Conservation (phyloP, 2,797 vertebrate genomes). For the Urophycis tenuis region DNA sequence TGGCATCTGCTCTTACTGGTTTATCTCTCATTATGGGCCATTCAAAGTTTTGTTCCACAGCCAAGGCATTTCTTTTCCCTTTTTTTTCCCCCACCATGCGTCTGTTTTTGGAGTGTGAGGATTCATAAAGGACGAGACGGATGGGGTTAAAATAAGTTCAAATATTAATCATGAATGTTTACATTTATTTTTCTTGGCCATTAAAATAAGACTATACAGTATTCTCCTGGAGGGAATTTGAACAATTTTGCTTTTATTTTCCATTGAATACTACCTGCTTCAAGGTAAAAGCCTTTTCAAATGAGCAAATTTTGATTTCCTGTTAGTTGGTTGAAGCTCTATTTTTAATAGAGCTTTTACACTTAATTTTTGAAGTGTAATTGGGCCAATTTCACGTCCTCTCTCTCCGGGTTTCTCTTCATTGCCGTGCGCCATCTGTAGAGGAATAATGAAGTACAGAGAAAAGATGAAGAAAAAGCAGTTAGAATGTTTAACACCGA, state of each 20-base stretch:
- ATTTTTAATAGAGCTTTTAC: not conserved
- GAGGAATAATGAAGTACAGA: not conserved
- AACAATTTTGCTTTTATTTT: not conserved
- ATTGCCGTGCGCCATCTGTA: not conserved
- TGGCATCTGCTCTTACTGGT: not conserved
- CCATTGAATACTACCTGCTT: not conserved
- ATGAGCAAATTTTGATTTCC: not conserved
- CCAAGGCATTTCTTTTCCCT: not conserved
- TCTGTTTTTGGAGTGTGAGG: not conserved
- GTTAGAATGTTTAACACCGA: conserved; percentile 3
- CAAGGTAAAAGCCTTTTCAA: not conserved
- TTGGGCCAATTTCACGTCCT: not conserved
- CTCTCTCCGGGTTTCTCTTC: not conserved
- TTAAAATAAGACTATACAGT: not conserved
- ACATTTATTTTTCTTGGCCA: not conserved
- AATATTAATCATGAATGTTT: not conserved
- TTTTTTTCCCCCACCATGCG: not conserved
- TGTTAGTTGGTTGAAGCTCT: not conserved
- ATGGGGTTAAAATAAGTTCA: not conserved
- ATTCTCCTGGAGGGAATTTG: not conserved
- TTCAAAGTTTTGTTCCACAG: not conserved
- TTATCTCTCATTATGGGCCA: not conserved
- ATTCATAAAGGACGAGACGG: not conserved
- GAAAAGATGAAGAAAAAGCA: not conserved
- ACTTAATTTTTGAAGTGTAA: too few species aligned